Base-by-base conservation (phyloP, 1,140 invertebrate species). In the Alviniconcha marisindica region DNA sequence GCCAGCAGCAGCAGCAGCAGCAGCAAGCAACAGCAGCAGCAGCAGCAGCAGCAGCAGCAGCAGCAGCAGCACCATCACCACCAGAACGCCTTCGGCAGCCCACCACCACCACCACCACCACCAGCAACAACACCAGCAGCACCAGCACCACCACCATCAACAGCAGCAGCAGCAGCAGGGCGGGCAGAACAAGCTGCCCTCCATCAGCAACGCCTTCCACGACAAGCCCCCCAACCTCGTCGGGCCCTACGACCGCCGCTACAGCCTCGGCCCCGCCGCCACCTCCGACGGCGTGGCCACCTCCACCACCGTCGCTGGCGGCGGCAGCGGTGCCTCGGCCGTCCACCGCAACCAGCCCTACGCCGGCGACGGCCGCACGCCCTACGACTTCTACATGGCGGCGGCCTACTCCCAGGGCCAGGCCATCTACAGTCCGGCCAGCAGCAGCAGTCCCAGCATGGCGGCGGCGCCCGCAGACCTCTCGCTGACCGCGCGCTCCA, bases 361-460 rank as follows among this genome's bases (percentile, higher is more conserved):
- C 63, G 38, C 42, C 38, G 36, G 28, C 15, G 48, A 82, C 71
- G 42, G 66, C 1, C 33, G 78, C 31, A 42, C 56, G 18, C 60
- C 78, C 38, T 80, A 80, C 48, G 78, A 80, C 60, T 80, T 44
- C 78, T 66, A 60, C 78, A 80, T 80, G 78, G 33, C 78, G 10
- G 78, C 78, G 28, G 78, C 78, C 78, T 80, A 31, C 38, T 56
- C 81, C 24, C 48, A 74, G 69, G 71, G 81, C 18, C 81, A 82
- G 71, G 48, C 81, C n/a, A 69, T 73, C 33, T 83, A 83, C 77
- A 71, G 48, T 2, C 21, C 74, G 21, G 63, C 42, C 77, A 71
- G 51, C 31, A 42, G 2, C 56, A 80, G 60, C 54, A 21, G 15
- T 18, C 24, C 60, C 54, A n/a, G 24, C 54, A 40, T 66, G 56